These are phyloP conservation scores for Anoplius nigerrimus DNA, from an alignment of 2,888 invertebrate genomes.

Conservation along the genomic window DNA sequence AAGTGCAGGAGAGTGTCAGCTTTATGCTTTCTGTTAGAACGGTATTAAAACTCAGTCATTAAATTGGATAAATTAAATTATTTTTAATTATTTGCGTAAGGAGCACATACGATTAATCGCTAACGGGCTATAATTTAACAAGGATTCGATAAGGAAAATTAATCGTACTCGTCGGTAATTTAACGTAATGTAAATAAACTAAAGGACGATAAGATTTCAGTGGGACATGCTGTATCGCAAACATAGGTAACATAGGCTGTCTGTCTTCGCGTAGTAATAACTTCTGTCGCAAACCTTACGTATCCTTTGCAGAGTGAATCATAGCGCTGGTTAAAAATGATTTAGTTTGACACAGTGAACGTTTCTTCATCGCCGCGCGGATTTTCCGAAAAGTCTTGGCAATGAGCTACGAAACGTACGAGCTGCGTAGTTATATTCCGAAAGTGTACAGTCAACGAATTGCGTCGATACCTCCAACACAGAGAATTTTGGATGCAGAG, in stretches of 20 bases:
- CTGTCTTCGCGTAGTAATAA: slow-evolving; percentile 18
- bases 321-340: too few relatives aligned
- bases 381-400: too few relatives aligned
- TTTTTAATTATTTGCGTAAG: slow-evolving; percentile 40
- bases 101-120: slow-evolving; percentile 28
- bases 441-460: too few relatives aligned
- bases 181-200: not conserved
- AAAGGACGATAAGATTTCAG: slow-evolving; percentile 21
- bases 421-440: too few relatives aligned
- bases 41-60: slow-evolving; percentile 37
- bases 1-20: slow-evolving; percentile 8
- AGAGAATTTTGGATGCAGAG: slow-evolving; percentile 6
- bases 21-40: slow-evolving; percentile 28
- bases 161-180: not conserved
- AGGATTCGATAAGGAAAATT: not conserved
- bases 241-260: slow-evolving; percentile 33
- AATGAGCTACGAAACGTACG: too few relatives aligned
- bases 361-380: too few relatives aligned
- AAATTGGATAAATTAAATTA: slow-evolving; percentile 46
- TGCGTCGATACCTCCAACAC: too few relatives aligned
- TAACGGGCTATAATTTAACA: slow-evolving; percentile 22
- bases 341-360: too few relatives aligned
- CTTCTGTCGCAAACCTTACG: too few relatives aligned
- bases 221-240: slow-evolving; percentile 30
- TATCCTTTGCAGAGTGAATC: too few relatives aligned